These are phyloP conservation scores for Atethmia centrago DNA, from an alignment of 2,888 invertebrate genomes.

Conservation along the genomic window DNA sequence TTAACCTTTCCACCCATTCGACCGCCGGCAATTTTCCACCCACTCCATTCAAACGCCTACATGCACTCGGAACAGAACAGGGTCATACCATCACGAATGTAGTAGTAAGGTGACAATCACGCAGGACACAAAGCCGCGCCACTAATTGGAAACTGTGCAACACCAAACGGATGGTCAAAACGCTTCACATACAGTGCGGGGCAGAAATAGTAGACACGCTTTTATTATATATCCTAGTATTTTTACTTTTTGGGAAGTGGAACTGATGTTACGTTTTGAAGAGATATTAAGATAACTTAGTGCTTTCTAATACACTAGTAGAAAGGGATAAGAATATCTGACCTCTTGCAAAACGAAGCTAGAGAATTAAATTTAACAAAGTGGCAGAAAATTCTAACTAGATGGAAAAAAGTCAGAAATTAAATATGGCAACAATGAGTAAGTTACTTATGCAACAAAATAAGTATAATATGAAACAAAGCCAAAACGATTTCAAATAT, in stretches of 20 bases:
- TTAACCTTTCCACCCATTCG: too few relatives aligned
- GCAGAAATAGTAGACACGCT: conserved; percentile 1
- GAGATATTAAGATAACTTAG: too few relatives aligned
- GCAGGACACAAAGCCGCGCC: conserved; percentile 75
- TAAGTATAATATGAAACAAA: too few relatives aligned
- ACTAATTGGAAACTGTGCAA: conserved; percentile 83
- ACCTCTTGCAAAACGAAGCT: too few relatives aligned
- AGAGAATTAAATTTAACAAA: too few relatives aligned
- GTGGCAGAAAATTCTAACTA: too few relatives aligned
- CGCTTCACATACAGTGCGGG: conserved; percentile 64
- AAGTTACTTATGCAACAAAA: background rate
- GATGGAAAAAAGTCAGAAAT: background rate
- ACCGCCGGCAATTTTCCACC: background rate
- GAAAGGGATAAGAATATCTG: background rate
- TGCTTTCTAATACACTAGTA: background rate
- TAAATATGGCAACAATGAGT: background rate
- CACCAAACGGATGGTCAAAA: conserved; percentile 77
- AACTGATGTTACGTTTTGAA: background rate
- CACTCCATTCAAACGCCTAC: background rate
- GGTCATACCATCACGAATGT: conserved; percentile 52
- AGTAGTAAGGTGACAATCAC: conserved; percentile 67
- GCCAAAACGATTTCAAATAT: background rate
- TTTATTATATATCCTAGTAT: background rate
- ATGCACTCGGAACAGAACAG: conserved; percentile 30
- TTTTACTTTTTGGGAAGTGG: background rate